These are phyloP conservation scores for Cerastis leucographa DNA, from an alignment of 2,888 invertebrate species.

Conservation along the genomic window DNA sequence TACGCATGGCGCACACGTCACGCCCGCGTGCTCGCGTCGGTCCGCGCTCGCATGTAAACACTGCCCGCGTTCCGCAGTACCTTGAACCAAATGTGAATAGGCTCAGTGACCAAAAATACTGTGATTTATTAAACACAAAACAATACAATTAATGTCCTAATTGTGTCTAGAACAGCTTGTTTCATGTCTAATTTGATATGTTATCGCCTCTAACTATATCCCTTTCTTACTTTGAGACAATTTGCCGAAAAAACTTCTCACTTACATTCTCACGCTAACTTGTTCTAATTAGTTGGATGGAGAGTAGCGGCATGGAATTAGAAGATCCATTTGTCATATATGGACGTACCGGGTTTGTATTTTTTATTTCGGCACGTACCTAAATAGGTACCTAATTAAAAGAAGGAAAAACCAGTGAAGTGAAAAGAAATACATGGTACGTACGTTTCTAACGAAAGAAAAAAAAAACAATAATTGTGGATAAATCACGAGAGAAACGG, in stretches of 20 bases:
- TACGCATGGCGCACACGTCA: slow-evolving; percentile 76
- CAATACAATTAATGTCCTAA: not conserved
- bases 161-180: not conserved
- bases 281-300: slow-evolving; percentile 73
- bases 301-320: slow-evolving; percentile 85
- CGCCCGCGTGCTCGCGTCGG: slow-evolving; percentile 67
- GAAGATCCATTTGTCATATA: slow-evolving; percentile 83
- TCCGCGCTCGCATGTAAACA: slow-evolving; percentile 56
- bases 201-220: slow-evolving; percentile 10
- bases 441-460: not conserved
- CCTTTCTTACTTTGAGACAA: slow-evolving; percentile 8
- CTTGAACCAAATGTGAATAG: slow-evolving; percentile 28
- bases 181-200: slow-evolving; percentile 2
- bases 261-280: slow-evolving; percentile 46
- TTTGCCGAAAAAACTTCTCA: slow-evolving; percentile 25
- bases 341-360: slow-evolving; percentile 87
- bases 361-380: slow-evolving; percentile 55
- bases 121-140: not conserved
- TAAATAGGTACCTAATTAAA: slow-evolving; percentile 28
- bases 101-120: slow-evolving; percentile 37
- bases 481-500: not conserved
- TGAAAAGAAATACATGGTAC: not conserved
- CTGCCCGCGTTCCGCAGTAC: slow-evolving; percentile 37
- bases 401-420: not conserved
- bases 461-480: not conserved